Base-by-base conservation (phyloP, 2,113 vertebrate genomes). In the Nipponia nippon region DNA sequence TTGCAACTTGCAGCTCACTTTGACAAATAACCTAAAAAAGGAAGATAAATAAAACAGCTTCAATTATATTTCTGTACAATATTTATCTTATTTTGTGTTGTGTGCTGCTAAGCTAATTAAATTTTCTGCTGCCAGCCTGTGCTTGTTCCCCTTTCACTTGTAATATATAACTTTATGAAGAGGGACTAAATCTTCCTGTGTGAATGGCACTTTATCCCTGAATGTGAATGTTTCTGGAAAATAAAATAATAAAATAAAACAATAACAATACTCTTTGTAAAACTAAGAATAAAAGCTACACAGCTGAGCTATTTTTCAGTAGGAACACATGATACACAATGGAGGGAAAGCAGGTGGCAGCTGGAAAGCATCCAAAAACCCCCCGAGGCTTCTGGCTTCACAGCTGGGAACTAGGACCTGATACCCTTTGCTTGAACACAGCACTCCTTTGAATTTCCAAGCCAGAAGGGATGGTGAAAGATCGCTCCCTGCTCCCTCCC, bases 11-110 rank as follows among this genome's bases (percentile, higher is more conserved):
- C 78, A 85, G 80, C 81, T 90, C 52, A 11, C 87, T 87, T 92
- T 97, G 96, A 96, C 90, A 96, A 96, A 97, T 88, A 96, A 44
- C 67, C 59, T 38, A 9, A 65, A 90, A 88, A 55, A 46, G 66
- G 40, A 85, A 75, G 83, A 94, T 94, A 96, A 97, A 96, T 97
- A 97, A 94, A 92, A 81, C 58, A 36, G 56, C 56, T 97, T 95
- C 96, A 97, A 91, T 97, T 97, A 98, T 93, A 91, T 96, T 97
- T 91, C 95, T 95, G 96, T 95, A 83, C 77, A 93, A 86, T 96
- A 97, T 97, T 97, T 97, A 83, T 98, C 97, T 98, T 97, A 93
- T 97, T 98, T 94, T 83, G 85, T 90, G 91, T 56, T 84, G 88
- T 62, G 93, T 72, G 85, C 93, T 79, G 93, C 93, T 88, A 93